These are phyloP conservation scores for Lepidothrix coronata DNA, from an alignment of 2,113 vertebrate genomes.

Conservation along the genomic window DNA sequence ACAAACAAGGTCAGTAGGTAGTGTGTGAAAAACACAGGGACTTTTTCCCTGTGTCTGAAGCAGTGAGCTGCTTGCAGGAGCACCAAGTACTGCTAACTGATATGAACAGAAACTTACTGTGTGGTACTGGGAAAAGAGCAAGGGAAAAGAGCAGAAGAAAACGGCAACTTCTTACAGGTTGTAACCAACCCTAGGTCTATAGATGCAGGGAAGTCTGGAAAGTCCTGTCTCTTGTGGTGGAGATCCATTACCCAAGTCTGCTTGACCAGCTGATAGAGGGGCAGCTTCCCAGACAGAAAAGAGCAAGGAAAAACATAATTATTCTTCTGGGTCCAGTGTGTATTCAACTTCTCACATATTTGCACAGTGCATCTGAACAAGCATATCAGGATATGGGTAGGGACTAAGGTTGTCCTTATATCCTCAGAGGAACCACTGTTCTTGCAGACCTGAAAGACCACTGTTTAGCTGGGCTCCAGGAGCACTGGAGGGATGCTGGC, in stretches of 20 bases:
- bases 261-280: neutral
- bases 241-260: neutral
- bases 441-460: fast-evolving
- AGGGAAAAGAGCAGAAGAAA: neutral
- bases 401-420: neutral
- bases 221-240: neutral
- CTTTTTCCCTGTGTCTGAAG: neutral
- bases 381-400: neutral
- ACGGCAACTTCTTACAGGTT: neutral
- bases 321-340: neutral
- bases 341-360: neutral
- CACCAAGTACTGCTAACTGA: neutral
- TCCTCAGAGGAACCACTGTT: neutral
- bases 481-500: fast-evolving
- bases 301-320: fast-evolving
- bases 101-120: neutral
- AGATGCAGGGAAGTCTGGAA: neutral
- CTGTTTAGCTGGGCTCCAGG: neutral
- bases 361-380: neutral
- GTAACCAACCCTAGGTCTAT: neutral
- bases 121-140: neutral
- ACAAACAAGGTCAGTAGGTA: neutral
- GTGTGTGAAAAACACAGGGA: neutral
- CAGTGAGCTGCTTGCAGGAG: neutral
- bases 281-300: neutral